Conservation (phyloP, 1,140 invertebrate genomes). For the Rhizoglyphus robini region DNA sequence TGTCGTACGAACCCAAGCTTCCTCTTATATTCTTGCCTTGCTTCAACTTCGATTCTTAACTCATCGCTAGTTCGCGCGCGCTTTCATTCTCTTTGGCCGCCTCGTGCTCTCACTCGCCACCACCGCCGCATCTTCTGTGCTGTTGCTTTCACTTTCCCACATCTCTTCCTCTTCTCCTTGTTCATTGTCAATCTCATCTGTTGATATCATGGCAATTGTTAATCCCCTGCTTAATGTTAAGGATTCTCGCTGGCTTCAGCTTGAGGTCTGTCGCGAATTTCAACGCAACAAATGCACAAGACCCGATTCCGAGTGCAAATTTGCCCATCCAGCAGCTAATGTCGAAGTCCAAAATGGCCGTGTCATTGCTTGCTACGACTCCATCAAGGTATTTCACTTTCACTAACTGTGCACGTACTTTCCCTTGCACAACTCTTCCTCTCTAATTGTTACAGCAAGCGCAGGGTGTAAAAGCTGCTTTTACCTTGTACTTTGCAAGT, state of each 20-base stretch:
- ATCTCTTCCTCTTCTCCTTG: not conserved
- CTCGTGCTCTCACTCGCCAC: not conserved
- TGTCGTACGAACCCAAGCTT: no score
- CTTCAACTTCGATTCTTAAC: no score
- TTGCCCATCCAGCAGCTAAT: conserved; percentile 96
- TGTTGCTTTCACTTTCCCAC: not conserved
- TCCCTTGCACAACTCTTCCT: not conserved
- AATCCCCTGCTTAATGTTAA: conserved; percentile 40
- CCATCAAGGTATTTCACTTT: conserved; percentile 87
- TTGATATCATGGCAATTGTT: conserved; percentile 19
- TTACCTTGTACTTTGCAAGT: no score
- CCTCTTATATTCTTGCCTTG: no score
- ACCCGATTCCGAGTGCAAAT: conserved; percentile 96
- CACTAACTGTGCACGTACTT: not conserved
- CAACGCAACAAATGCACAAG: conserved; percentile 98
- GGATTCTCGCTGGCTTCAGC: conserved; percentile 97
- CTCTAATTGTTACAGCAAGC: not conserved
- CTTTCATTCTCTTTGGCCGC: not conserved
- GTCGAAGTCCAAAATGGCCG: conserved; percentile 99
- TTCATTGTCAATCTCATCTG: conserved; percentile 2
- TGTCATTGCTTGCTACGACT: conserved; percentile 99
- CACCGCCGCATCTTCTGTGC: not conserved
- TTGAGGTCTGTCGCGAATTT: conserved; percentile 98
- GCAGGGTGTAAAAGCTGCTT: not conserved
- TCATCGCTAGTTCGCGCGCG: no score